Evolutionary conservation across 2,797 vertebrate genomes (phyloP).

Genomic region (Avahi laniger): DNA sequence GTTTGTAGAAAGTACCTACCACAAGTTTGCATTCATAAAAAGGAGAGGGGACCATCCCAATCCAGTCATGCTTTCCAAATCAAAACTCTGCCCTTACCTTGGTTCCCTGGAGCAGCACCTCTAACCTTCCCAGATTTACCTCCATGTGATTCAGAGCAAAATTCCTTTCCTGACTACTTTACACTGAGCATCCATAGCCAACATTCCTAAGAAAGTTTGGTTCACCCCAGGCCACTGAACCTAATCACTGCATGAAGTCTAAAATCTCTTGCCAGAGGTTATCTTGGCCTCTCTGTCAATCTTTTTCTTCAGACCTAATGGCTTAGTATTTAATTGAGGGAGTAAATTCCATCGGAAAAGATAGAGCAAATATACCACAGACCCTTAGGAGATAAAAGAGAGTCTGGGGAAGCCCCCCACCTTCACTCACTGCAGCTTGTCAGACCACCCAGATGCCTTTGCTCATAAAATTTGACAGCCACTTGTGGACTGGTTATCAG

Average conservation of each 20-base stretch:
- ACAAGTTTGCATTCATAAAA: background rate
- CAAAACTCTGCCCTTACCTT: too few species aligned
- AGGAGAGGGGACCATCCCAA: background rate
- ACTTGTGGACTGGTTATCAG: background rate
- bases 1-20: background rate
- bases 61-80: background rate
- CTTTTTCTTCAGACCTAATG: background rate
- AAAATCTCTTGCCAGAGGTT: background rate
- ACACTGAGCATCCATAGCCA: background rate
- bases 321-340: background rate
- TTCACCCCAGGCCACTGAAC: background rate
- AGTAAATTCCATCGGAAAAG: background rate
- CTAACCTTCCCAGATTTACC: background rate
- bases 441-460: background rate
- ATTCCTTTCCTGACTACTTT: background rate
- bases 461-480: background rate
- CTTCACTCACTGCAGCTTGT: background rate
- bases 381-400: background rate
- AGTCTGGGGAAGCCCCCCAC: rapidly evolving
- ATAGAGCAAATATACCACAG: background rate
- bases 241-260: background rate
- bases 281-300: background rate
- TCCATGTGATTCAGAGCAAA: background rate
- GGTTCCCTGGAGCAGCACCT: background rate
- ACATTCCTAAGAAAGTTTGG: background rate